Conservation (phyloP, 2,797 vertebrate genomes). For the Dicrostonyx torquatus region DNA sequence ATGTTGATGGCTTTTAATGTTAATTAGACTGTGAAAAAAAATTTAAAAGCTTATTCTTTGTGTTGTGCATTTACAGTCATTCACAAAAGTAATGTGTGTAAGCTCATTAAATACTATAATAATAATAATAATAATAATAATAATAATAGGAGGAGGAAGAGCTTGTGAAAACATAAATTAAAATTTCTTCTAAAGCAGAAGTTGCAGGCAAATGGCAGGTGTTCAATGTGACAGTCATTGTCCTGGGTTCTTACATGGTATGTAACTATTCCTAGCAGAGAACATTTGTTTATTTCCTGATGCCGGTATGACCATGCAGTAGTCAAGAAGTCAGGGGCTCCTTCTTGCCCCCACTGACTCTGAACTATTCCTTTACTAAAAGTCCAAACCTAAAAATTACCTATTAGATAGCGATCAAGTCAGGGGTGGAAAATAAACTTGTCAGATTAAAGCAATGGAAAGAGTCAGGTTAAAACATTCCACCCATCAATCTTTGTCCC, state of each 20-base stretch:
- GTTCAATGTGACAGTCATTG: constrained; percentile 26
- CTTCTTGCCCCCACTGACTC: not conserved
- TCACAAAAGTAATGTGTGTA: constrained; percentile 28
- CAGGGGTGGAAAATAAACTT: constrained; percentile 40
- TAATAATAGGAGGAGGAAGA: no score
- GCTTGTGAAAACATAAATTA: not conserved
- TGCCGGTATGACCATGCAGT: not conserved
- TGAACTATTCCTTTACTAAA: constrained; percentile 56
- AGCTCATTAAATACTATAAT: no score
- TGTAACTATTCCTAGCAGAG: constrained; percentile 46
- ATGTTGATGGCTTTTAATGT: constrained; percentile 21
- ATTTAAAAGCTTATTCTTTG: constrained; percentile 16
- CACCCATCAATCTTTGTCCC: not conserved
- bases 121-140: no score
- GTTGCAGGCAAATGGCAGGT: constrained; percentile 12
- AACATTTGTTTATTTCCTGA: not conserved
- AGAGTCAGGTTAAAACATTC: constrained; percentile 32
- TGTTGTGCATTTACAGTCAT: not conserved
- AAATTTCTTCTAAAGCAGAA: constrained; percentile 47
- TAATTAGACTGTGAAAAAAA: not conserved
- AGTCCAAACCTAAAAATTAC: not conserved
- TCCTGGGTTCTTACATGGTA: constrained; percentile 14
- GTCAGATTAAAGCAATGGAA: constrained; percentile 12
- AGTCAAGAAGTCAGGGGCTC: constrained; percentile 25
- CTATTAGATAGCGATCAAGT: constrained; percentile 42